Evolutionary conservation across 2,113 vertebrate genomes (phyloP).

Genomic region (Microtus pennsylvanicus): DNA sequence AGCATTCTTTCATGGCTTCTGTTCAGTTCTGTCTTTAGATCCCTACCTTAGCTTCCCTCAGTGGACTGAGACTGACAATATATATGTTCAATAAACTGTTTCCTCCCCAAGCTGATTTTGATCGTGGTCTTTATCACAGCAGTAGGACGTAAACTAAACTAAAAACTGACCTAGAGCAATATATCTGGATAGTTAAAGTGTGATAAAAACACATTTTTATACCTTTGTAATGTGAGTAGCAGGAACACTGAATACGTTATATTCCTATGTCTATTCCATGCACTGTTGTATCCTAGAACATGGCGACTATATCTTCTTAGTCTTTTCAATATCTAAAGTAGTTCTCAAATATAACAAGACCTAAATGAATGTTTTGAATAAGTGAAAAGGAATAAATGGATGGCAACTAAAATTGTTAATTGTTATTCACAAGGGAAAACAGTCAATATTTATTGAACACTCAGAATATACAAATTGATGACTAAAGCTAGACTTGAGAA

Average conservation of each 20-base stretch:
- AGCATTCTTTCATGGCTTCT: not conserved
- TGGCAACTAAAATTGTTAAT: not conserved
- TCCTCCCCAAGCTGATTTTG: not conserved
- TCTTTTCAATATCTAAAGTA: not conserved
- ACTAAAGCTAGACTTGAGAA: not conserved
- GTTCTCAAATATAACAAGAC: not conserved
- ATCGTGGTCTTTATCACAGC: not conserved
- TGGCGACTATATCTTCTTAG: not conserved
- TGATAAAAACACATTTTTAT: not conserved
- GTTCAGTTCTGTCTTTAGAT: not conserved
- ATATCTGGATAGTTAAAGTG: not conserved
- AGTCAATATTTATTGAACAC: slow-evolving; percentile 25
- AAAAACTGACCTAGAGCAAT: not conserved
- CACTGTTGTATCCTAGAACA: not conserved
- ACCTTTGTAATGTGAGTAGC: not conserved
- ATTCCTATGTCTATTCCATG: not conserved
- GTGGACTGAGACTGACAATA: not conserved
- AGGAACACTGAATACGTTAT: not conserved
- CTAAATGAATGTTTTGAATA: not conserved
- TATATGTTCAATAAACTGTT: not conserved
- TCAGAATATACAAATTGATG: not conserved
- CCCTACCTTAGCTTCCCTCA: not conserved
- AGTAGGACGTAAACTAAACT: not conserved
- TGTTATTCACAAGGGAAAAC: not conserved
- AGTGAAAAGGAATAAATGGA: not conserved